Conservation (phyloP, 2,113 vertebrate species). For the Trachemys scripta region DNA sequence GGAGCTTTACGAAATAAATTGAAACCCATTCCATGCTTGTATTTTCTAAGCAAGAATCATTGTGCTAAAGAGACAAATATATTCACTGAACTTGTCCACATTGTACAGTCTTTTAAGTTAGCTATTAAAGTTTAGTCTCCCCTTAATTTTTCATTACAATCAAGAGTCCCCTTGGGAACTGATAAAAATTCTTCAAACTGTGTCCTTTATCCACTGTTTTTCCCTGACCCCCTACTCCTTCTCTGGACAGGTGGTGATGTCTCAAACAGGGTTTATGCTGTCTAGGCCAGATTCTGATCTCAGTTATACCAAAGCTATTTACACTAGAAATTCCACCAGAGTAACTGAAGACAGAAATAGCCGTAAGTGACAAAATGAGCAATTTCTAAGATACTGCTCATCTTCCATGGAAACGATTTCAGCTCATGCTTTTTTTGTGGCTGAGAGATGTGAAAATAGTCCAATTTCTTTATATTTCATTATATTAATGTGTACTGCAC, state of each 20-base stretch:
- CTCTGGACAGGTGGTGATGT: neutral
- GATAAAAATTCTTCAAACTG: neutral
- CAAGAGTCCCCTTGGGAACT: neutral
- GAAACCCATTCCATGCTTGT: neutral
- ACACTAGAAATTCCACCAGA: neutral
- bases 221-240: neutral
- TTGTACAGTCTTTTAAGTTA: neutral
- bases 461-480: neutral
- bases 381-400: neutral
- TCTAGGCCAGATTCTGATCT: neutral
- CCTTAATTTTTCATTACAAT: neutral
- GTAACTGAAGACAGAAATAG: neutral
- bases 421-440: neutral
- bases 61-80: neutral
- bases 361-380: neutral
- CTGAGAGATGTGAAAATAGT: neutral
- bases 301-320: neutral
- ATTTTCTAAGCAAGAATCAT: neutral
- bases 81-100: neutral
- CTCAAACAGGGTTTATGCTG: neutral
- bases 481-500: neutral
- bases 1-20: slow-evolving; percentile 16
- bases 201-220: neutral
- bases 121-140: neutral
- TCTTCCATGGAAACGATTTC: neutral